Percentiles rank a stretch among this genome's conserved stretches.
phyloP scores from a whole-genome alignment of 2,888 invertebrate species.

The Ochropleura leucogaster region DNA sequence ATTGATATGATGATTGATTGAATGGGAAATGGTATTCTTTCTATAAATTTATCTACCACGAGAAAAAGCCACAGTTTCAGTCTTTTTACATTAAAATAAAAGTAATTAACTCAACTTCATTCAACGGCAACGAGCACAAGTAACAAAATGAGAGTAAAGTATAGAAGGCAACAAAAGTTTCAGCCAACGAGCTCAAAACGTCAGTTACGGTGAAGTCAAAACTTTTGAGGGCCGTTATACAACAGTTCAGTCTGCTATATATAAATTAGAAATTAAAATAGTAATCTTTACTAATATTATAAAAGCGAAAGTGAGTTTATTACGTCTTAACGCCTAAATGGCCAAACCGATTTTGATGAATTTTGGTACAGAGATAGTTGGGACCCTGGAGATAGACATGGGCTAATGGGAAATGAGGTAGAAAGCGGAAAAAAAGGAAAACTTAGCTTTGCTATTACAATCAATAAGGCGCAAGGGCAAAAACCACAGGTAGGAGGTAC shows the following conservation, averaged over 20 bases:
- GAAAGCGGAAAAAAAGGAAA: too few relatives aligned
- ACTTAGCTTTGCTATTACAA: too few relatives aligned
- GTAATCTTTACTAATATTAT: background rate
- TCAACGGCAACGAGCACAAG: background rate
- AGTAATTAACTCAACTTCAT: background rate
- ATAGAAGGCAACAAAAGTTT: slow-evolving; percentile 30
- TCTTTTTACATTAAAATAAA: background rate
- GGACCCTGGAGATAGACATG: too few relatives aligned
- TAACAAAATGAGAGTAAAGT: slow-evolving; percentile 27
- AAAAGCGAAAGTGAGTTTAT: too few relatives aligned
- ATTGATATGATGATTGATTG: too few relatives aligned
- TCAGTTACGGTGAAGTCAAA: slow-evolving; percentile 29
- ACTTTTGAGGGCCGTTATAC: slow-evolving; percentile 32
- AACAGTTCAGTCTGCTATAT: background rate
- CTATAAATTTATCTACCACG: background rate
- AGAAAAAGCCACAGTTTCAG: background rate
- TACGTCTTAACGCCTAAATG: too few relatives aligned
- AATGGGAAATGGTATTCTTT: too few relatives aligned
- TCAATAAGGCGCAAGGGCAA: too few relatives aligned
- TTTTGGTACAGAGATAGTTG: too few relatives aligned
- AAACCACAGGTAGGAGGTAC: too few relatives aligned
- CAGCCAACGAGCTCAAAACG: slow-evolving; percentile 5
- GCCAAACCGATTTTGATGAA: too few relatives aligned
- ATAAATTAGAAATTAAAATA: slow-evolving; percentile 7
- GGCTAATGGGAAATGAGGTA: too few relatives aligned